These are phyloP conservation scores for Notarius quadriscutis DNA, from an alignment of 2,113 vertebrate species.

Conservation along the genomic window DNA sequence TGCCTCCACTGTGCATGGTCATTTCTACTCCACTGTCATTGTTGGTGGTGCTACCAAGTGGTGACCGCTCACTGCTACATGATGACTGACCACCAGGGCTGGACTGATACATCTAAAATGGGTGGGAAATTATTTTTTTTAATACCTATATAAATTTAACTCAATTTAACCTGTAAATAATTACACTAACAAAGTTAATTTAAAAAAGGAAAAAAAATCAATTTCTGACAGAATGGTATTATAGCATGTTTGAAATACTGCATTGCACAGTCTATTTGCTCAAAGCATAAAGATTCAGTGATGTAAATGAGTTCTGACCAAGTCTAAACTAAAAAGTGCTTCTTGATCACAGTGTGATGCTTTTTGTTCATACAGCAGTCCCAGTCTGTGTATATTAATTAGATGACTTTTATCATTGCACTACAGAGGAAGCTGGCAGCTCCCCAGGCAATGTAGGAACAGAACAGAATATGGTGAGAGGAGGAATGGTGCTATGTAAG, in stretches of 20 bases:
- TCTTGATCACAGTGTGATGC: slow-evolving; percentile 62
- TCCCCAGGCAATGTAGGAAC: slow-evolving; percentile 47
- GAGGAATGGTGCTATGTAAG: not conserved
- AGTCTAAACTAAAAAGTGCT: slow-evolving; percentile 52
- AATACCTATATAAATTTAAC: not conserved
- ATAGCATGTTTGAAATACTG: not conserved
- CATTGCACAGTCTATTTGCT: not conserved
- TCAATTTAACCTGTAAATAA: not conserved
- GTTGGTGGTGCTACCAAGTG: slow-evolving; percentile 93
- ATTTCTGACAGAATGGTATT: not conserved
- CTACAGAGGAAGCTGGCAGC: slow-evolving; percentile 46
- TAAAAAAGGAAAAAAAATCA: not conserved
- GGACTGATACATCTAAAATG: slow-evolving; percentile 90
- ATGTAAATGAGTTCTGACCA: slow-evolving; percentile 55
- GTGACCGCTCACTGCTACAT: slow-evolving; percentile 97
- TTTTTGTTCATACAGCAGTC: slow-evolving; percentile 59
- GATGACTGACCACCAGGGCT: slow-evolving; percentile 97
- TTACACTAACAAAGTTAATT: not conserved
- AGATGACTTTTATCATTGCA: slow-evolving; percentile 59
- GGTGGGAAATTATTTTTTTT: not conserved
- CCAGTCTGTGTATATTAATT: slow-evolving; percentile 63
- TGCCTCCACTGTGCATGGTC: slow-evolving; percentile 90
- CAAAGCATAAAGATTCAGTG: slow-evolving; percentile 6
- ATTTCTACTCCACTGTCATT: slow-evolving; percentile 98
- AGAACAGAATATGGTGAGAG: slow-evolving; percentile 32